Base-by-base conservation (phyloP, 2,797 vertebrate genomes). In the Crocidura indochinensis region DNA sequence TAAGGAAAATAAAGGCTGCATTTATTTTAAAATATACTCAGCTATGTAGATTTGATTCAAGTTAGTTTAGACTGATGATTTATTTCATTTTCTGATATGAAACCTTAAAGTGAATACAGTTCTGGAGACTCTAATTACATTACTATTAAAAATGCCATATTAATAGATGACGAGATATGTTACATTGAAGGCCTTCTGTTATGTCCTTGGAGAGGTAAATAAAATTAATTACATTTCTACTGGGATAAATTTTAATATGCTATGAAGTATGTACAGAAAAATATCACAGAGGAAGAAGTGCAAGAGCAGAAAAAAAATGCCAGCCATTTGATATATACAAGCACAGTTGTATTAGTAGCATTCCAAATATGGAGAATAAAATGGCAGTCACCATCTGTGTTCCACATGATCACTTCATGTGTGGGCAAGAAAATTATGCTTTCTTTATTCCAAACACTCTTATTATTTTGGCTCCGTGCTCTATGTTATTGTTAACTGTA, bases 71-170 rank as follows among this genome's bases (percentile, higher is more conserved):
- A 69, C 44, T 56, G 74, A 87, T 64, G 74, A 93, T 92, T 92
- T 77, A 88, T 92, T 94, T 95, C 88, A 94, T 72, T 93, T 87
- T 83, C 64, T 49, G n/a, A 88, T 86, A 90, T 88, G 93, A 96
- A 95, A 83, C 22, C 62, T 92, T 87, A 89, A 82, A 82, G 80
- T 91, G 86, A 96, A 92, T 93, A 94, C 74, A 91, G 77, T 94
- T 94, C 73, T 91, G 38, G 47, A 91, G 71, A 94, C 68, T 95
- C 91, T 96, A 95, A 96, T 96, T 94, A 96, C 68, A 77, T 94
- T 95, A 91, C 81, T 94, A 96, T 95, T 95, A 89, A 93, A 96
- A 96, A 92, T 94, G 87, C 69, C 65, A 81, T 83, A 96, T 95
- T 96, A 95, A 95, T 83, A 95, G 81, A 95, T 95, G 62, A 92